These are phyloP conservation scores for Harpagifer antarcticus DNA, from an alignment of 2,797 vertebrate genomes.

Conservation along the genomic window DNA sequence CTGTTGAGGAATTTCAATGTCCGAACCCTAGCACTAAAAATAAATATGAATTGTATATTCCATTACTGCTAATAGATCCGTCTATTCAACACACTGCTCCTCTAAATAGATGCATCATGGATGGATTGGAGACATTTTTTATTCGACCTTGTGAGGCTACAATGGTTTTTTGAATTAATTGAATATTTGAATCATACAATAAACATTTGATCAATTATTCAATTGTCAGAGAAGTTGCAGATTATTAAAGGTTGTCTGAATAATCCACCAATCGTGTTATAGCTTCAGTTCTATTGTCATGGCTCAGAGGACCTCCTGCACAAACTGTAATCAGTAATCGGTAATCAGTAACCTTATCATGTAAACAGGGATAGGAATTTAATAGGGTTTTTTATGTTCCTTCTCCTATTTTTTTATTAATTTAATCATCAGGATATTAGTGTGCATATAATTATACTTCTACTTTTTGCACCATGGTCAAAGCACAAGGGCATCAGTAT, in stretches of 20 bases:
- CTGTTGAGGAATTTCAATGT: too few relatives aligned
- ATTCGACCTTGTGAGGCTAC: background rate
- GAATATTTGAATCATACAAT: background rate
- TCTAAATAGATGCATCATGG: background rate
- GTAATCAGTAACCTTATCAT: background rate
- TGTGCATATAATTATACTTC: too few relatives aligned
- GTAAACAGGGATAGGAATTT: conserved; percentile 6
- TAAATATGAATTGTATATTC: too few relatives aligned
- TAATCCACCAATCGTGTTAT: background rate
- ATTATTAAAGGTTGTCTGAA: background rate
- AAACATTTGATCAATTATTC: background rate
- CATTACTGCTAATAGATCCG: too few relatives aligned
- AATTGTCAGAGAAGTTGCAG: background rate
- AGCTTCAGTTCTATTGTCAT: background rate
- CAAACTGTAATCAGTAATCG: background rate
- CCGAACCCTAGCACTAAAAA: too few relatives aligned
- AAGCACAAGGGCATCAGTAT: background rate
- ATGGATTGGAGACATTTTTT: background rate
- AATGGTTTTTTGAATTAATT: too few relatives aligned
- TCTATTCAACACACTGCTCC: too few relatives aligned
- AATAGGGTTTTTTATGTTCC: background rate
- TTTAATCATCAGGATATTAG: conserved; percentile 8
- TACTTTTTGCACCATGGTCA: background rate
- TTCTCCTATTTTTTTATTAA: conserved; percentile 4
- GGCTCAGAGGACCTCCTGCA: background rate